phyloP scores from a whole-genome alignment of 35 echinoderm and acorn worm genomes.

The Stichopus chloronotus region DNA sequence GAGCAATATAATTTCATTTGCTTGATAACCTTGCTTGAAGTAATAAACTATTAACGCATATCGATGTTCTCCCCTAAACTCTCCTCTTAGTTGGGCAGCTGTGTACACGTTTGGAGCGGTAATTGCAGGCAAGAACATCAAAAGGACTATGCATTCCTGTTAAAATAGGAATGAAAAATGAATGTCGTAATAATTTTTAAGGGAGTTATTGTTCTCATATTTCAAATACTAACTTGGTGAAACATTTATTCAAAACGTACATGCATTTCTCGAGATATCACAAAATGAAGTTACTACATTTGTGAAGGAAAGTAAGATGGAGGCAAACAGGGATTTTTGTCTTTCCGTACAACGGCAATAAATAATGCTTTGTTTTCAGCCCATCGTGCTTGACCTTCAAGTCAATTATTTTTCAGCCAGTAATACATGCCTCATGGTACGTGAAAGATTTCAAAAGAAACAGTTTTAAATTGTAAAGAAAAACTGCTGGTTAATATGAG shows the following conservation, averaged over 20 bases:
- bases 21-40: background rate
- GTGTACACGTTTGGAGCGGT: background rate
- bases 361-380: too few species aligned
- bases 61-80: background rate
- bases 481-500: too few species aligned
- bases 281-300: too few species aligned
- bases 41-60: background rate
- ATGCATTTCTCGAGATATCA: too few species aligned
- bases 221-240: too few species aligned
- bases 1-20: constrained; percentile 1
- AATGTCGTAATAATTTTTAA: background rate
- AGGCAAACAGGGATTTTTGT: too few species aligned
- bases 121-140: background rate
- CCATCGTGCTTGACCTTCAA: too few species aligned
- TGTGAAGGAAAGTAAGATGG: too few species aligned
- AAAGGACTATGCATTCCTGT: constrained; percentile 14
- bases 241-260: too few species aligned
- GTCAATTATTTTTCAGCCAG: background rate
- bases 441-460: background rate
- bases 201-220: too few species aligned
- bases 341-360: too few species aligned
- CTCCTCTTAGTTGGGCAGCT: background rate
- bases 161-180: background rate
- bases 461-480: background rate
- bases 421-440: background rate